Conservation (phyloP, 2,888 invertebrate species). For the Mythimna impura region DNA sequence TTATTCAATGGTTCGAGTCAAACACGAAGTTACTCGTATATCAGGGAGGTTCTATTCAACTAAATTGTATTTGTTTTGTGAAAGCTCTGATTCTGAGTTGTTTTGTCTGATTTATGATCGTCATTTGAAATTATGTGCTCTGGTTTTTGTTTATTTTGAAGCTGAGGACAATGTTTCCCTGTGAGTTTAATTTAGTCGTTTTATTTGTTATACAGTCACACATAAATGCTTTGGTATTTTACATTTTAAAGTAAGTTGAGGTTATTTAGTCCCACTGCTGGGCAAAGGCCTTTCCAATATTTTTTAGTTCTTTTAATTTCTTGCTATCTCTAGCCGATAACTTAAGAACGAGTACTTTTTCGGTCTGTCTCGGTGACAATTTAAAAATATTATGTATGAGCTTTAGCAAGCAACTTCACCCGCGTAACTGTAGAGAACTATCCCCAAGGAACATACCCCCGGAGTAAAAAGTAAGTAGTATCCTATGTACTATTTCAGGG, state of each 20-base stretch:
- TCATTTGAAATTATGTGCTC: slow-evolving; percentile 43
- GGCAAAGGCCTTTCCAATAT: too few species aligned
- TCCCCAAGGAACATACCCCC: too few species aligned
- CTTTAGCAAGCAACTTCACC: too few species aligned
- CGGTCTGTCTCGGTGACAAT: too few species aligned
- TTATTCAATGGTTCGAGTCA: slow-evolving; percentile 40
- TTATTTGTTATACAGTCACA: background rate
- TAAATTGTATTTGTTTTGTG: slow-evolving; percentile 56
- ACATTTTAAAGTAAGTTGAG: background rate
- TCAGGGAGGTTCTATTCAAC: slow-evolving; percentile 49
- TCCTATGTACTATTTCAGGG: too few species aligned
- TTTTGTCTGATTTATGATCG: slow-evolving; percentile 54
- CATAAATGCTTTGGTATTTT: background rate
- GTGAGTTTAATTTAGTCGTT: slow-evolving; percentile 18
- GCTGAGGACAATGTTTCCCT: slow-evolving; percentile 17
- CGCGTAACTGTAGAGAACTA: too few species aligned
- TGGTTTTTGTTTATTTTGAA: slow-evolving; percentile 35
- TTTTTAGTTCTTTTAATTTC: too few species aligned
- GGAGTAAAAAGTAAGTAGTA: too few species aligned
- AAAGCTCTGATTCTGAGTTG: slow-evolving; percentile 41
- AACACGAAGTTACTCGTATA: slow-evolving; percentile 53
- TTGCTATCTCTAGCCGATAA: too few species aligned
- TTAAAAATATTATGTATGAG: too few species aligned
- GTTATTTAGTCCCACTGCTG: too few species aligned
- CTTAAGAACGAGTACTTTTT: too few species aligned